A percentile compares a stretch with the other conserved stretches of the same genome.
Evolutionary conservation across 2,113 vertebrate genomes (phyloP).

Genomic region (Pterocles gutturalis): DNA sequence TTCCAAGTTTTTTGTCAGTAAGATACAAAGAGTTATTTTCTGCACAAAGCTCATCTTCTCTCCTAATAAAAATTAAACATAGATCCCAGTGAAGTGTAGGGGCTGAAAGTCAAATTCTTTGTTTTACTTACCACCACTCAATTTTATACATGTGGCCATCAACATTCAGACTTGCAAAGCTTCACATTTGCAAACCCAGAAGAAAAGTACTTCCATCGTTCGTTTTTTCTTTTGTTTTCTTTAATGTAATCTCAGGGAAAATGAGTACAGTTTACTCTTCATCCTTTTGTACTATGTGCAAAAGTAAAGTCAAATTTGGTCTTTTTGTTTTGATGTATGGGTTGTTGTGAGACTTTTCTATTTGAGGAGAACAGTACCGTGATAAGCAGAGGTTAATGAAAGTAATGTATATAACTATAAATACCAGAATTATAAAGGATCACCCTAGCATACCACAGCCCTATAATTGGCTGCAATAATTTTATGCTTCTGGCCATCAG

Average conservation of each 20-base stretch:
- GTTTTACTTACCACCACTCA: neutral
- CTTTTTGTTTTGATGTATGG: neutral
- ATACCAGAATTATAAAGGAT: neutral
- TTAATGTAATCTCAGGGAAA: neutral
- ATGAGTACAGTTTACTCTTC: neutral
- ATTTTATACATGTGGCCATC: neutral
- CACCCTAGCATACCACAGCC: neutral
- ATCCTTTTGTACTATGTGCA: neutral
- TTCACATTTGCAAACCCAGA: neutral
- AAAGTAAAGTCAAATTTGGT: neutral
- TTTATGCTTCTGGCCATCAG: neutral
- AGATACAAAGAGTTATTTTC: neutral
- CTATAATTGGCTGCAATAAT: neutral
- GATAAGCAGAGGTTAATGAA: neutral
- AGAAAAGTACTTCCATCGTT: neutral
- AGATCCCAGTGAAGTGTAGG: neutral
- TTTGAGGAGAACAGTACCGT: neutral
- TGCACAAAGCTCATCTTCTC: neutral
- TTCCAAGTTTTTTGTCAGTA: neutral
- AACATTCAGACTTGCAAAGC: neutral
- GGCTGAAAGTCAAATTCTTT: neutral
- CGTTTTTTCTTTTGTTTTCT: neutral
- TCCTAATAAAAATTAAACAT: neutral
- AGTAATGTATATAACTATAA: neutral
- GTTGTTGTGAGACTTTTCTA: neutral